Conservation (phyloP, 1,140 invertebrate species). For the Dendrolimus punctatus region DNA sequence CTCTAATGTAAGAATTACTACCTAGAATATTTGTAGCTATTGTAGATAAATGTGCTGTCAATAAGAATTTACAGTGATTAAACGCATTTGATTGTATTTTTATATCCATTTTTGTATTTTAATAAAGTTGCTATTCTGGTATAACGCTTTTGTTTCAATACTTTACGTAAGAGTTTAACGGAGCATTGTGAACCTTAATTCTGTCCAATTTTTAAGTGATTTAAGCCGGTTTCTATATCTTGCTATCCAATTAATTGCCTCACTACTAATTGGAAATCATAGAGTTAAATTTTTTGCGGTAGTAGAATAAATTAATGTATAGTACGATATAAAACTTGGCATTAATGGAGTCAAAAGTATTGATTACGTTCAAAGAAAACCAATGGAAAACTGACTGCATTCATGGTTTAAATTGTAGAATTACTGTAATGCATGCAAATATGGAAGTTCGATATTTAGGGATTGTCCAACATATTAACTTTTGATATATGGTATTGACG, state of each 20-base stretch:
- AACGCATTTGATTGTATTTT: slow-evolving; percentile 71
- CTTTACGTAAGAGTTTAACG: slow-evolving; percentile 1
- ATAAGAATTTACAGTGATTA: slow-evolving; percentile 65
- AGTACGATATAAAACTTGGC: too few species aligned
- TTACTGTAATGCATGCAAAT: slow-evolving; percentile 3
- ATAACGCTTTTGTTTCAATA: slow-evolving; percentile 49
- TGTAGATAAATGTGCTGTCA: slow-evolving; percentile 32
- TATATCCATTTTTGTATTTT: slow-evolving; percentile 69
- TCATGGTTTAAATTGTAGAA: not conserved
- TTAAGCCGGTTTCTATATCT: too few species aligned
- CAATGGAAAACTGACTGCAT: too few species aligned
- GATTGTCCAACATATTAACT: not conserved
- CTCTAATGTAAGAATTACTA: slow-evolving; percentile 30
- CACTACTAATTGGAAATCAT: not conserved
- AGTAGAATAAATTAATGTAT: too few species aligned
- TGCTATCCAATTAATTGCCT: too few species aligned
- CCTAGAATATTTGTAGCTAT: slow-evolving; percentile 43
- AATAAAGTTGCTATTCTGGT: slow-evolving; percentile 69
- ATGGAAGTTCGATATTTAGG: not conserved
- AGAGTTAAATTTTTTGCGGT: not conserved
- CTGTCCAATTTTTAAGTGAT: too few species aligned
- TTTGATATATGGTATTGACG: slow-evolving; percentile 5
- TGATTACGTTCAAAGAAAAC: too few species aligned
- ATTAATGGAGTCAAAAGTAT: too few species aligned
- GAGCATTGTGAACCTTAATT: too few species aligned